A percentile compares a stretch with the other conserved stretches of the same genome.
Evolutionary conservation across 2,888 invertebrate species (phyloP).

Genomic region (Agrotis puta): DNA sequence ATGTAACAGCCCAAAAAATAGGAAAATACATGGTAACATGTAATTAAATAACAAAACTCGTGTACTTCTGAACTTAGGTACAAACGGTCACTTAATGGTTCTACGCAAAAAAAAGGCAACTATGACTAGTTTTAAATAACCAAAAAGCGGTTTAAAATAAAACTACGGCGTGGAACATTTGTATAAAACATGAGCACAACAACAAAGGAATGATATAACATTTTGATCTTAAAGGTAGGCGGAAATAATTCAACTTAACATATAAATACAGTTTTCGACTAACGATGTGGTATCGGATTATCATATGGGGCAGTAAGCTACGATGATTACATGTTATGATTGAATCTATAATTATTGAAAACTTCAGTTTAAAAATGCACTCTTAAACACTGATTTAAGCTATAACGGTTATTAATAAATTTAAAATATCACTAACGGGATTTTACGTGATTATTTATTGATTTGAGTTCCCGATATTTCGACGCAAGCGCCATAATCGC

Average conservation of each 20-base stretch:
- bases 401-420: too few species aligned
- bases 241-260: slow-evolving; percentile 54
- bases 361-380: background rate
- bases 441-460: too few species aligned
- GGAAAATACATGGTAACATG: slow-evolving; percentile 27
- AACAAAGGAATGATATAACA: slow-evolving; percentile 61
- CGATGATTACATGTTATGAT: slow-evolving; percentile 16
- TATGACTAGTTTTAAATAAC: slow-evolving; percentile 49
- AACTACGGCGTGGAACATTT: slow-evolving; percentile 14
- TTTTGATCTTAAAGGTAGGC: slow-evolving; percentile 65
- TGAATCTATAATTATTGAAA: slow-evolving; percentile 7
- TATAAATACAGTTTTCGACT: slow-evolving; percentile 25
- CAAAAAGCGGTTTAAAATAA: slow-evolving; percentile 37
- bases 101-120: slow-evolving; percentile 2
- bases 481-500: too few species aligned
- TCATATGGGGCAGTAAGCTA: slow-evolving; percentile 3
- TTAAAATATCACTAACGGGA: too few species aligned
- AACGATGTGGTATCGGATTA: slow-evolving; percentile 19
- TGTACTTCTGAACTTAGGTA: slow-evolving; percentile 51
- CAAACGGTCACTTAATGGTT: background rate
- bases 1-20: slow-evolving; percentile 39
- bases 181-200: slow-evolving; percentile 35
- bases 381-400: background rate
- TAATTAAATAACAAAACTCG: slow-evolving; percentile 9
- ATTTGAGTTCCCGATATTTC: too few species aligned